Conservation (phyloP, 2,888 invertebrate species). For the Drosophila emarginata region DNA sequence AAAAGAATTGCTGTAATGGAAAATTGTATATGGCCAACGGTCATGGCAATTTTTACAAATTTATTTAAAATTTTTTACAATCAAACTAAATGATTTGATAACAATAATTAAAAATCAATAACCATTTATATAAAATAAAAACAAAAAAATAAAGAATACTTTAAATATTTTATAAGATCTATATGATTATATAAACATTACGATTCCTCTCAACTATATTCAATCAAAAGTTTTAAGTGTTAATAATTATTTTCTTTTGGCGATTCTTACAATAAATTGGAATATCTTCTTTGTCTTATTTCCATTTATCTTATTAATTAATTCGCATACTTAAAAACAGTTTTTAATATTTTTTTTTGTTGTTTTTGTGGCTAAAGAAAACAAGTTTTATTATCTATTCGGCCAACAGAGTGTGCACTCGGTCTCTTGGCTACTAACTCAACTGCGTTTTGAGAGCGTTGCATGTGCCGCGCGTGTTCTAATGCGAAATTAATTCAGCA, state of each 20-base stretch:
- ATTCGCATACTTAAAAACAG: neutral
- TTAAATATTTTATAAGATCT: too few species aligned
- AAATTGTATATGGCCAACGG: constrained; percentile 20
- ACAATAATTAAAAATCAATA: too few species aligned
- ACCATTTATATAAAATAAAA: too few species aligned
- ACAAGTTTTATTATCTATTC: constrained; percentile 2
- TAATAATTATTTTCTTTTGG: too few species aligned
- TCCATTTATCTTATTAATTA: neutral
- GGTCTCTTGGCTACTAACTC: constrained; percentile 35
- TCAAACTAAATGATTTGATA: too few species aligned
- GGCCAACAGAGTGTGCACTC: constrained; percentile 28
- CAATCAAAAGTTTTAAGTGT: neutral
- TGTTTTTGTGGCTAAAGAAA: neutral
- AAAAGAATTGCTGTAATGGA: constrained; percentile 24
- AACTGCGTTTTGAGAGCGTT: constrained; percentile 68
- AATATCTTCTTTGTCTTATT: neutral
- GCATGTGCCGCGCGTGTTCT: constrained; percentile 71
- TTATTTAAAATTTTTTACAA: too few species aligned
- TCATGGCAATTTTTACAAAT: neutral
- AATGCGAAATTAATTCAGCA: constrained; percentile 75
- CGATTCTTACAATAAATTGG: neutral
- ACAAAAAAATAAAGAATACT: too few species aligned
- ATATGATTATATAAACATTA: too few species aligned
- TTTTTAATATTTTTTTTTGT: neutral
- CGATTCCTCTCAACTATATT: too few species aligned